Percentiles rank a stretch among this genome's conserved stretches.
These are phyloP conservation scores for Furcifer pardalis DNA, from an alignment of 2,797 vertebrate species.

Conservation along the genomic window DNA sequence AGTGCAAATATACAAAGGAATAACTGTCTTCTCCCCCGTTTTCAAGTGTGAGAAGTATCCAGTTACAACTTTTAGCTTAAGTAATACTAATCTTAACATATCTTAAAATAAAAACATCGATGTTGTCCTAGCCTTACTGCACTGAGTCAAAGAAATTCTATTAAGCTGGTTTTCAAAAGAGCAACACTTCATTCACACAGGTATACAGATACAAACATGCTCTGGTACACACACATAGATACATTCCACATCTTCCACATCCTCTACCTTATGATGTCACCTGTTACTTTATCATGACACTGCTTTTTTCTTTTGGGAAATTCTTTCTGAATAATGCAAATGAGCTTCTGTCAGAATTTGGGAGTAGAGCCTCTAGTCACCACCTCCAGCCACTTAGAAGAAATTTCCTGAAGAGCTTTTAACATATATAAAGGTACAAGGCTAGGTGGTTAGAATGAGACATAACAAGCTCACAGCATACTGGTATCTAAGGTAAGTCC, in stretches of 20 bases:
- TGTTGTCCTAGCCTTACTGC: not conserved
- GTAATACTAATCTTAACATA: not conserved
- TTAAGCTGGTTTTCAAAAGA: not conserved
- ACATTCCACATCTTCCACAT: not conserved
- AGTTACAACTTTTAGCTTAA: not conserved
- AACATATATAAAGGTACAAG: slow-evolving; percentile 17
- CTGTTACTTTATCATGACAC: slow-evolving; percentile 40
- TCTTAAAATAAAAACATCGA: not conserved
- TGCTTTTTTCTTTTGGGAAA: slow-evolving; percentile 19
- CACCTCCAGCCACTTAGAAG: slow-evolving; percentile 18
- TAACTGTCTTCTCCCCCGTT: not conserved
- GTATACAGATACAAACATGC: not conserved
- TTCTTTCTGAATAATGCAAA: slow-evolving; percentile 40
- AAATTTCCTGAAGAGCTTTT: slow-evolving; percentile 27
- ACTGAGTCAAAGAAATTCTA: not conserved
- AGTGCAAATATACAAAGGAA: not conserved
- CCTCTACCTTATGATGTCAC: slow-evolving; percentile 39
- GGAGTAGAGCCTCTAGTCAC: slow-evolving; percentile 18
- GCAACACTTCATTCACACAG: not conserved
- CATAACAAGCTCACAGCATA: slow-evolving; percentile 4
- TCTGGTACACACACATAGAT: not conserved
- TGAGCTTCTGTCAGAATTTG: slow-evolving; percentile 1
- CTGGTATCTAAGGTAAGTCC: slow-evolving; percentile 30
- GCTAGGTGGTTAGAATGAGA: not conserved
- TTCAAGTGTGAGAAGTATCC: not conserved